These are phyloP conservation scores for Anthonomus grandis DNA, from an alignment of 1,140 invertebrate species.

Conservation along the genomic window DNA sequence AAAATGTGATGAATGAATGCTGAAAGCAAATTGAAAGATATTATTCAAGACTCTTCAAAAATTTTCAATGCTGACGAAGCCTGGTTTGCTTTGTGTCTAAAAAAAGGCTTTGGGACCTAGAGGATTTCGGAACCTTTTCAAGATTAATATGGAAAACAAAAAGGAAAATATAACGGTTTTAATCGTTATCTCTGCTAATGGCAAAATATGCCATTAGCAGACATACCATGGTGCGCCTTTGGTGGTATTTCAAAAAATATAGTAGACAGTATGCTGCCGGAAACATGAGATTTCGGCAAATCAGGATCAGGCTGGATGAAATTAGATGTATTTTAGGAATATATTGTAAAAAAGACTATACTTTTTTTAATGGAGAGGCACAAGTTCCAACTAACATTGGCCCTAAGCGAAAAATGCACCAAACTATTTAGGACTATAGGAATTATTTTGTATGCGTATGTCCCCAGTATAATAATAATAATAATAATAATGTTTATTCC, in stretches of 20 bases:
- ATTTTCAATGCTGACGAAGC: not conserved
- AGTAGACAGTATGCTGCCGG: not conserved
- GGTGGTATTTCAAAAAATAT: not conserved
- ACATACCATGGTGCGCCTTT: not conserved
- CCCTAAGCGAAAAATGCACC: too few relatives aligned
- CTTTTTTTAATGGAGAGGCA: too few relatives aligned
- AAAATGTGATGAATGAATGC: too few relatives aligned
- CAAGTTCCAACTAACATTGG: too few relatives aligned
- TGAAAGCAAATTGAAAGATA: not conserved
- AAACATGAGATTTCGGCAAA: not conserved
- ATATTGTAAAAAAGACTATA: not conserved
- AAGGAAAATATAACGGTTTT: not conserved
- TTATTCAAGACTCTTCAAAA: not conserved
- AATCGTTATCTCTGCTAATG: not conserved
- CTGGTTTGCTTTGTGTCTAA: not conserved
- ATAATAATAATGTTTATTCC: too few relatives aligned
- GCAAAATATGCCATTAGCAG: too few relatives aligned
- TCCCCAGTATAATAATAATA: too few relatives aligned
- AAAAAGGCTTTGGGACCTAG: not conserved
- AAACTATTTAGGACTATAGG: too few relatives aligned
- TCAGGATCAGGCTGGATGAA: not conserved
- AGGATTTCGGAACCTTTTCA: not conserved
- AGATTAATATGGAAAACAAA: not conserved
- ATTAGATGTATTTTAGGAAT: not conserved
- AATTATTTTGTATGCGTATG: too few relatives aligned